A percentile compares a stretch with the other conserved stretches of the same genome.
Conservation (phyloP, 2,797 vertebrate species). For the Lindbergichthys nudifrons region DNA sequence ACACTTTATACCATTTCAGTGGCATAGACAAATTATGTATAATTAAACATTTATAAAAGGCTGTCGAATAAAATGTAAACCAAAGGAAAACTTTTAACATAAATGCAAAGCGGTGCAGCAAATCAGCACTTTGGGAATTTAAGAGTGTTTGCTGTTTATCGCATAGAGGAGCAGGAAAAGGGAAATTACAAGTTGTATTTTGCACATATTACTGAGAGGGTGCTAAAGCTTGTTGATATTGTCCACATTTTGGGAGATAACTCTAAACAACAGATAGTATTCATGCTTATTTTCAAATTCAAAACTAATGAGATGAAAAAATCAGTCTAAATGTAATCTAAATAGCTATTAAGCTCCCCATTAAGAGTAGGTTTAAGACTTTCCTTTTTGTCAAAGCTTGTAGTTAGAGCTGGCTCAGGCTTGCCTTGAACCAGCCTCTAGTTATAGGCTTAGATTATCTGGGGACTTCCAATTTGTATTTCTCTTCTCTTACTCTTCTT, state of each 20-base stretch:
- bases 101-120: slow-evolving; percentile 35
- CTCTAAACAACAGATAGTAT: neutral
- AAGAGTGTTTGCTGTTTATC: slow-evolving; percentile 41
- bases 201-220: slow-evolving; percentile 20
- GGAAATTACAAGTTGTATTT: slow-evolving; percentile 37
- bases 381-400: no score
- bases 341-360: no score
- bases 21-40: slow-evolving; percentile 39
- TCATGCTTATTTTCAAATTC: neutral
- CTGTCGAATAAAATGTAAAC: slow-evolving; percentile 44
- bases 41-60: slow-evolving; percentile 48
- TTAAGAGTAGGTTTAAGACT: no score
- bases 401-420: no score
- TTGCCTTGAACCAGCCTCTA: no score
- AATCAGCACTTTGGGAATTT: slow-evolving; percentile 38
- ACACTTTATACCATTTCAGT: slow-evolving; percentile 22
- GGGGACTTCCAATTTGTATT: no score
- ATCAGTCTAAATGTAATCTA: no score
- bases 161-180: slow-evolving; percentile 31
- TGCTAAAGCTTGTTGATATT: slow-evolving; percentile 2
- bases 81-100: slow-evolving; percentile 40
- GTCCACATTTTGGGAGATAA: slow-evolving; percentile 6
- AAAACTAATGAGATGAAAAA: neutral
- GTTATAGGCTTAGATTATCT: no score
- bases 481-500: no score